Evolutionary conservation across 2,113 vertebrate species (phyloP).

Genomic region (Brachyistius frenatus): DNA sequence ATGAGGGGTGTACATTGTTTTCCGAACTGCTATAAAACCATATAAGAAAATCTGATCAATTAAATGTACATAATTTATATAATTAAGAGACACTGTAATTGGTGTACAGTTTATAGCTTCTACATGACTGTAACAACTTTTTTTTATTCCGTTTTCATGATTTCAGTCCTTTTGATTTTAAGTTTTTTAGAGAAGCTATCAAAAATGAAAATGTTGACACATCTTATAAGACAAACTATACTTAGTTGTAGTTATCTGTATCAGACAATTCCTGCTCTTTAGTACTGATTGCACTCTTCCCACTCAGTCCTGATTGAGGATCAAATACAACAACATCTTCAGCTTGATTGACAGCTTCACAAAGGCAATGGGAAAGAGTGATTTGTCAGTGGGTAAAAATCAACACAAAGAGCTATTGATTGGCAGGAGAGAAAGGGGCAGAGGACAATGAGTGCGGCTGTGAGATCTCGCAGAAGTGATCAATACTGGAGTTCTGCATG

Average conservation of each 20-base stretch:
- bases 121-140: background rate
- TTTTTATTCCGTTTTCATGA: too few relatives aligned
- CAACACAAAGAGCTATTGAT: slow-evolving; percentile 87
- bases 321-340: slow-evolving; percentile 66
- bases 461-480: slow-evolving; percentile 80
- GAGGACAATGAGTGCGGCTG: slow-evolving; percentile 79
- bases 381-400: slow-evolving; percentile 84
- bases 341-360: slow-evolving; percentile 82
- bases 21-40: background rate
- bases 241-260: background rate
- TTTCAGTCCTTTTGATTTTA: too few relatives aligned
- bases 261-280: slow-evolving; percentile 6
- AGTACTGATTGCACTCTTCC: slow-evolving; percentile 21
- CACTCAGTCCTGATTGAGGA: slow-evolving; percentile 40
- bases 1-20: background rate
- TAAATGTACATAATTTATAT: background rate
- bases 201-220: background rate
- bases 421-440: slow-evolving; percentile 70
- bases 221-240: background rate
- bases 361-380: slow-evolving; percentile 80
- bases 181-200: too few relatives aligned
- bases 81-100: background rate
- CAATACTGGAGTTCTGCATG: slow-evolving; percentile 84
- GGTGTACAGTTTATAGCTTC: background rate
- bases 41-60: background rate